Evolutionary conservation across 2,888 invertebrate genomes (phyloP), one percentile per base, ranked within the genome.

Genomic region (Eudasyphora cyanicolor): DNA sequence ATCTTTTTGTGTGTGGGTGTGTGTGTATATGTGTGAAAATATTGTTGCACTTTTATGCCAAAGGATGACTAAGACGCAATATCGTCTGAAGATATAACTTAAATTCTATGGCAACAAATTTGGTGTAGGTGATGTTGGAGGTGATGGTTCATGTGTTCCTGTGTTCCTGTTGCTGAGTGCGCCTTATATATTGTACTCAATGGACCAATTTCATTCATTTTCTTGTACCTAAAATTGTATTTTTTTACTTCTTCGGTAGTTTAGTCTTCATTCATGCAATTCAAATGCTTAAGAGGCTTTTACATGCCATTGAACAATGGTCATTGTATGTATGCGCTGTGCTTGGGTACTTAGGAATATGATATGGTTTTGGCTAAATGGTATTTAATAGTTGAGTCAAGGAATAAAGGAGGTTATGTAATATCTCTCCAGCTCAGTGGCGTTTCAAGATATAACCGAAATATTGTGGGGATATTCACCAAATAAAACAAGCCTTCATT

Each of bases 121-220:
- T 0, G 17, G 12, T 8, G 2, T n/a, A 29, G 17, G 60, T 27
- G 60, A 29, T 60, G n/a, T 29, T 1, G 2, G n/a, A 27, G 8
- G 27, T 57, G 29, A 29, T 60, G 14, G 29, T 29, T 62, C n/a
- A n/a, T n/a, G n/a, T n/a, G n/a, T n/a, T n/a, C n/a, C n/a, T n/a
- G n/a, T n/a, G n/a, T n/a, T n/a, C n/a, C n/a, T n/a, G n/a, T n/a
- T n/a, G n/a, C n/a, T n/a, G n/a, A n/a, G n/a, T n/a, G n/a, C n/a
- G 42, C 24, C 14, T 19, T n/a, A 0, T 54, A 6, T 80, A 83
- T 80, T 51, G 70, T 17, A 77, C 77, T 78, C 83, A 80, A 83
- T 42, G 77, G 83, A 71, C 80, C 80, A 75, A 79, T 80, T 83
- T 80, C 24, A 77, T 74, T 10, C 32, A 14, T 77, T 74, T 76